Evolutionary conservation across 2,797 vertebrate species (phyloP), one percentile per base, ranked within the genome.

Genomic region (Prionace glauca): DNA sequence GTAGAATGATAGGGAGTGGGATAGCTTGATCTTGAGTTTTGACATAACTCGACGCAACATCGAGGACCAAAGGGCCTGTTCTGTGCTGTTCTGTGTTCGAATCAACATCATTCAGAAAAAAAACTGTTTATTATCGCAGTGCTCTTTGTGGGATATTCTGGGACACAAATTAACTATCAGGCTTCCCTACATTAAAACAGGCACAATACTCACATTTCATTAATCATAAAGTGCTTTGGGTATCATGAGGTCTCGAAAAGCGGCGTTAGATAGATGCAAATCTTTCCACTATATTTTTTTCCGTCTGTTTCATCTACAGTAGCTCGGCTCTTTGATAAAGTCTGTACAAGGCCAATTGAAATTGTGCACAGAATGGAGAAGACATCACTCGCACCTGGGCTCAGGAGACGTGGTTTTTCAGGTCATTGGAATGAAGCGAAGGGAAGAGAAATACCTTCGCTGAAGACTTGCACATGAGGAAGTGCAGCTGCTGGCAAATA

Each of bases 401-500:
- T 1, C 41, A 45, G 20, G 36, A 20, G 88, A n/a, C 45, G 60
- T 62, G 12, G 62, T n/a, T 91, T 41, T 91, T 91, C 88, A 91
- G 29, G 18, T 32, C 88, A 91, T 3, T 91, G 88, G 56, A 65
- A 32, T 65, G 81, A 84, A 84, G 18, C 10, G 26, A 87, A 87
- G 29, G 29, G 32, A 84, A 84, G 81, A 84, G 41, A 60, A 65
- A 91, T 56, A 91, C 32, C 56, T n/a, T 32, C 60, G 29, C 12
- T 91, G 88, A 60, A 91, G 56, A 32, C 14, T 65, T 56, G 0
- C 88, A 14, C 12, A 18, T 22, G 26, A 91, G 88, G 88, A 65
- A 91, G 29, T 65, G 88, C 60, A 91, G 26, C 88, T 91, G 88
- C 65, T n/a, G 16, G 29, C 88, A 91, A 91, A 91, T 91, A 91